These are phyloP conservation scores for Galeopterus variegatus DNA, from an alignment of 2,113 vertebrate genomes.

Conservation along the genomic window DNA sequence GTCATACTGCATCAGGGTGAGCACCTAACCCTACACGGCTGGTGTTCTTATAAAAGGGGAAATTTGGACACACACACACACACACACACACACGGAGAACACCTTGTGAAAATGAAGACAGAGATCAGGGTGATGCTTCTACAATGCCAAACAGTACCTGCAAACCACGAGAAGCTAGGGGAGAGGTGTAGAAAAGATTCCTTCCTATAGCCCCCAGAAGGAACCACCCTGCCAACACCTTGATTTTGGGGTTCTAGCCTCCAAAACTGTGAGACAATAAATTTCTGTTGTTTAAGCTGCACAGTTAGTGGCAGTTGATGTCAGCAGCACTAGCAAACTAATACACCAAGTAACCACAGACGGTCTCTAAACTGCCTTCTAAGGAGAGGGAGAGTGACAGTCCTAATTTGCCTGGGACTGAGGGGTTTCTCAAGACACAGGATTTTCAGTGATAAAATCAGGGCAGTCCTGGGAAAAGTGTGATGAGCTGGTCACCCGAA, in stretches of 20 bases:
- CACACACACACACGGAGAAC: fast-evolving
- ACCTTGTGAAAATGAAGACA: not conserved
- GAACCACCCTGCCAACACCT: not conserved
- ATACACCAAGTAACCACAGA: not conserved
- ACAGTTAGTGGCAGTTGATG: no score
- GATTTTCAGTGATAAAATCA: not conserved
- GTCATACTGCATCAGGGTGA: not conserved
- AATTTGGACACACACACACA: not conserved
- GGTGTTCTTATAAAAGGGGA: not conserved
- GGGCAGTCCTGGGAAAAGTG: not conserved
- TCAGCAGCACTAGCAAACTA: not conserved
- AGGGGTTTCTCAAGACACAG: not conserved
- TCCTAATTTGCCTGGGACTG: not conserved
- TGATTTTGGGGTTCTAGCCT: not conserved
- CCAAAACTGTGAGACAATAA: not conserved
- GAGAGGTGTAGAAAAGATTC: not conserved
- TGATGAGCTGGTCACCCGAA: not conserved
- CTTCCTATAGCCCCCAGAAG: not conserved
- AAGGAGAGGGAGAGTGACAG: not conserved
- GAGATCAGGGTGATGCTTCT: not conserved
- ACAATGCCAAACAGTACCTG: not conserved
- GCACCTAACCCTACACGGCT: not conserved
- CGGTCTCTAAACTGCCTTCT: not conserved
- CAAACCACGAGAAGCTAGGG: not conserved
- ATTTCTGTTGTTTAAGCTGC: not conserved